Conservation (phyloP, 2,888 invertebrate genomes). For the Blastobasis lacticolella region DNA sequence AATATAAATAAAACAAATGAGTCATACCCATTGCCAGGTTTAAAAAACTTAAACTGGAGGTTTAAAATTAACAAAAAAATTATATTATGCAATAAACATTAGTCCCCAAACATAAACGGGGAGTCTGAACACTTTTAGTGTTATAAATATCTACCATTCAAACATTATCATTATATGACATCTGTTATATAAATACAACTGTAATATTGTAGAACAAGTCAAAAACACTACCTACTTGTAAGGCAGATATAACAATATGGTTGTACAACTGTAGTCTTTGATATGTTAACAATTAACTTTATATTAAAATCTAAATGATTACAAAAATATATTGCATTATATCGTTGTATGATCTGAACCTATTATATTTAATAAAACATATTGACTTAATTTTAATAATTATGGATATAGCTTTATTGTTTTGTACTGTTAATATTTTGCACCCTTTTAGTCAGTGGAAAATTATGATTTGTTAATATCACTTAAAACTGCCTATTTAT, state of each 20-base stretch:
- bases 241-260: conserved; percentile 17
- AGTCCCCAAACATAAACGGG: conserved; percentile 29
- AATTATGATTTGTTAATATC: conserved; percentile 33
- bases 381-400: background rate
- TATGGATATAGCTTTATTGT: conserved; percentile 17
- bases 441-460: conserved; percentile 25
- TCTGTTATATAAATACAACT: conserved; percentile 32
- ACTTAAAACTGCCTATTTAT: conserved; percentile 38
- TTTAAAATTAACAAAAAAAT: conserved; percentile 37
- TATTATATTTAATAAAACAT: conserved; percentile 4
- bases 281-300: conserved; percentile 42
- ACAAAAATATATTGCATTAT: conserved; percentile 62
- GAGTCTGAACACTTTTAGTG: conserved; percentile 61
- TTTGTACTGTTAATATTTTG: conserved; percentile 44
- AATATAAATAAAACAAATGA: conserved; percentile 47
- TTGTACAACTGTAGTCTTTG: conserved; percentile 42
- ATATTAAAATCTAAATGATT: conserved; percentile 44
- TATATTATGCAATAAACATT: conserved; percentile 47
- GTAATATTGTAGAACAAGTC: conserved; percentile 10
- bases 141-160: conserved; percentile 39
- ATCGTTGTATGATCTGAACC: conserved; percentile 17
- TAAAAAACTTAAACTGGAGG: conserved; percentile 38
- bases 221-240: conserved; percentile 28
- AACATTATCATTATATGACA: conserved; percentile 50
- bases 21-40: conserved; percentile 54